phyloP scores from a whole-genome alignment of 2,797 vertebrate species.

The Anolis apletophallus region DNA sequence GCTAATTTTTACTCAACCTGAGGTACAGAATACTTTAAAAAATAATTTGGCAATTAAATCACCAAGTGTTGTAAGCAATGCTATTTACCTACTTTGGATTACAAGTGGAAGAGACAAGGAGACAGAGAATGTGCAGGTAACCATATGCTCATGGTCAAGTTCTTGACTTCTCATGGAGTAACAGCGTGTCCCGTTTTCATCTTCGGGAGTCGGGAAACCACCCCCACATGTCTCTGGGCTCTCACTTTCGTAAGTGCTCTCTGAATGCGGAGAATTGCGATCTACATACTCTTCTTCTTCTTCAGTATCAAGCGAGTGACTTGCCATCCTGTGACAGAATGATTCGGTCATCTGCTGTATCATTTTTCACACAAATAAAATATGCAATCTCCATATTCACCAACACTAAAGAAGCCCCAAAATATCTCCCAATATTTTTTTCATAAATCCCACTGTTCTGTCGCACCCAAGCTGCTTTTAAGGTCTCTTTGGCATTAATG shows the following conservation, averaged over 20 bases:
- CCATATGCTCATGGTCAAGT: constrained; percentile 14
- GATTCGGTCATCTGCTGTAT: neutral
- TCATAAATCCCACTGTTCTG: neutral
- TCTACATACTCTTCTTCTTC: neutral
- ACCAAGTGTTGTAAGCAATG: neutral
- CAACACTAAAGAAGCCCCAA: neutral
- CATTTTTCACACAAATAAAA: neutral
- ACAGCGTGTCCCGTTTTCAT: neutral
- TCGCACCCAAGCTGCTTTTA: too few species aligned
- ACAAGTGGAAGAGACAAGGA: constrained; percentile 65
- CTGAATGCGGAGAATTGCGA: neutral
- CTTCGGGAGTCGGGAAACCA: neutral
- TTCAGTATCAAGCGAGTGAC: neutral
- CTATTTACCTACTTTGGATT: constrained; percentile 27
- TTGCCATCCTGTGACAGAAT: constrained; percentile 30
- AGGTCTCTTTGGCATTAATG: too few species aligned
- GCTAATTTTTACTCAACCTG: neutral
- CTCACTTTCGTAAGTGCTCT: neutral
- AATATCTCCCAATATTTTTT: neutral
- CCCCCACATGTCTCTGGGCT: neutral
- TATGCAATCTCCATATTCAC: neutral
- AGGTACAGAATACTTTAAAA: neutral
- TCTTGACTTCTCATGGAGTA: accelerated
- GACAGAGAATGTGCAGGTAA: constrained; percentile 64
- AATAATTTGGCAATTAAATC: too few species aligned